phyloP scores from a whole-genome alignment of 2,888 invertebrate genomes.

The Mylabris sibirica region DNA sequence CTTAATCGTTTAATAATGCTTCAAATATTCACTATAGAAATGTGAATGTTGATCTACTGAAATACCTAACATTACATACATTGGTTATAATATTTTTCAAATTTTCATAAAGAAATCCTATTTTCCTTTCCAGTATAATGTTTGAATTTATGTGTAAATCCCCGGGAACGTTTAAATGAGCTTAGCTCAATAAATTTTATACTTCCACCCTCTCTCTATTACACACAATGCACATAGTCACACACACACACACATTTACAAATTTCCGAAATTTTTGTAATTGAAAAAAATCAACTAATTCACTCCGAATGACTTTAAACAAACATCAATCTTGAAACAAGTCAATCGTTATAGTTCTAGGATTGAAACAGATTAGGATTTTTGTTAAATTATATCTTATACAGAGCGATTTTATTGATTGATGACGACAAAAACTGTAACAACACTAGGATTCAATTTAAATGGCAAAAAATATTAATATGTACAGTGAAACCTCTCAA shows the following conservation, averaged over 20 bases:
- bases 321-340: neutral
- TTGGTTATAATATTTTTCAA: neutral
- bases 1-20: neutral
- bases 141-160: slow-evolving; percentile 12
- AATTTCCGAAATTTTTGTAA: neutral
- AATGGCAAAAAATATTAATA: too few relatives aligned
- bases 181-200: slow-evolving; percentile 6
- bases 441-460: too few relatives aligned
- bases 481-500: too few relatives aligned
- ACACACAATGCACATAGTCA: too few relatives aligned
- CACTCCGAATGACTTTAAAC: neutral
- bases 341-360: too few relatives aligned
- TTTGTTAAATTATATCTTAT: neutral
- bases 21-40: neutral
- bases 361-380: neutral
- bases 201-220: neutral
- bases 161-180: slow-evolving; percentile 8
- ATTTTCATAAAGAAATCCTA: slow-evolving; percentile 8
- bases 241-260: too few relatives aligned
- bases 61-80: neutral
- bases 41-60: neutral
- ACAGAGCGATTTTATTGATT: too few relatives aligned
- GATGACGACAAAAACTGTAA: too few relatives aligned
- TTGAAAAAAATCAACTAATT: neutral
- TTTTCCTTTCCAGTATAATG: slow-evolving; percentile 1